Evolutionary conservation across 2,888 invertebrate genomes (phyloP).

Genomic region (Zhuqinia jingwanae): DNA sequence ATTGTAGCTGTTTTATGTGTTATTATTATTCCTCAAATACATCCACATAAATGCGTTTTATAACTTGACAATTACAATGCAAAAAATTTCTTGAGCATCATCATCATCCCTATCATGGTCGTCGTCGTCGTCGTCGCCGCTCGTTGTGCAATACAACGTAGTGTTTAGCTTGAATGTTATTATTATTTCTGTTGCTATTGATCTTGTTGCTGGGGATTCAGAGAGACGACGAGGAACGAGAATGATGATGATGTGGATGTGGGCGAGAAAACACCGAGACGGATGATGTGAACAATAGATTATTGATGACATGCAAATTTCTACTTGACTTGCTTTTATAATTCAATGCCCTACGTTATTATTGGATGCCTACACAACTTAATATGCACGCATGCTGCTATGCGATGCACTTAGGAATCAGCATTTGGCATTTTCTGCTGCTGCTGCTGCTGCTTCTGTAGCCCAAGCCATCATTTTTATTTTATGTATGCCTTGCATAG

Average conservation of each 20-base stretch:
- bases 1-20: not conserved
- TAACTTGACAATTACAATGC: not conserved
- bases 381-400: too few species aligned
- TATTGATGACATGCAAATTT: slow-evolving; percentile 75
- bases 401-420: too few species aligned
- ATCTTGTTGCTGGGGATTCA: slow-evolving; percentile 5
- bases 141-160: not conserved
- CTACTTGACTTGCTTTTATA: slow-evolving; percentile 73
- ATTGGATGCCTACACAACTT: not conserved
- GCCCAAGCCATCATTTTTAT: too few species aligned
- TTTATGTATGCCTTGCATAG: too few species aligned
- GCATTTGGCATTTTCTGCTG: too few species aligned
- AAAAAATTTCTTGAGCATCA: slow-evolving; percentile 9
- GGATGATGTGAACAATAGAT: slow-evolving; percentile 71
- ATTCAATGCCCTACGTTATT: slow-evolving; percentile 28
- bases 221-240: slow-evolving; percentile 3
- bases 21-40: too few species aligned
- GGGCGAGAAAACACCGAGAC: slow-evolving; percentile 49
- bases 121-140: too few species aligned
- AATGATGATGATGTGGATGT: slow-evolving; percentile 50
- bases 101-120: not conserved
- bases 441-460: too few species aligned
- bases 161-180: too few species aligned
- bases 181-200: too few species aligned
- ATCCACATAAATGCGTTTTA: slow-evolving; percentile 7